Conservation (phyloP, 2,113 vertebrate species). For the Paramisgurnus dabryanus region DNA sequence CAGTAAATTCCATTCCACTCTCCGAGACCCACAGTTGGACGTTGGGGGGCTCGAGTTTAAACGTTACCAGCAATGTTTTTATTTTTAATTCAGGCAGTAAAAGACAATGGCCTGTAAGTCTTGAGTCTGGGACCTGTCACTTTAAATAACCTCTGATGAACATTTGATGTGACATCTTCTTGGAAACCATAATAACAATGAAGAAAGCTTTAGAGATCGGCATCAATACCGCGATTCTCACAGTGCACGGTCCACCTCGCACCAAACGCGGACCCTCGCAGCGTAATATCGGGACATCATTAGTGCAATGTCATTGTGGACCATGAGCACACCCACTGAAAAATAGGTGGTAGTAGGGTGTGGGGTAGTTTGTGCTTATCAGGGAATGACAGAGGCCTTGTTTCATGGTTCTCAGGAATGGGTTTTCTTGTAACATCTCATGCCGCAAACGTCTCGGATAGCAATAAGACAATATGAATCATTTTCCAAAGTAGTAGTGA, state of each 20-base stretch:
- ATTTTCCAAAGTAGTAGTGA: no score
- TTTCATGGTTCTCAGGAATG: conserved; percentile 21
- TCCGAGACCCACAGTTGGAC: neutral
- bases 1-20: conserved; percentile 17
- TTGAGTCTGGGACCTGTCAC: conserved; percentile 42
- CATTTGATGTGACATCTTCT: conserved; percentile 45
- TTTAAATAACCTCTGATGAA: conserved; percentile 41
- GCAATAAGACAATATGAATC: neutral
- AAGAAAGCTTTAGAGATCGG: conserved; percentile 39
- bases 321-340: conserved; percentile 34
- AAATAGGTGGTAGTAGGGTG: conserved; percentile 22
- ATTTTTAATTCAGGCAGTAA: neutral
- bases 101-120: conserved; percentile 38
- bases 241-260: conserved; percentile 12
- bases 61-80: conserved; percentile 23
- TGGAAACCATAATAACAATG: conserved; percentile 33
- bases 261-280: neutral
- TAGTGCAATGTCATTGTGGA: conserved; percentile 44
- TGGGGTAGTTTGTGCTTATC: conserved; percentile 44
- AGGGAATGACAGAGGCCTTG: conserved; percentile 22
- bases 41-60: conserved; percentile 31
- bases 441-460: conserved; percentile 12
- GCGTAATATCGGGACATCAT: conserved; percentile 35
- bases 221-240: conserved; percentile 38
- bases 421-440: conserved; percentile 30